Conservation (phyloP, 2,797 vertebrate genomes). For the Chelonia mydas region DNA sequence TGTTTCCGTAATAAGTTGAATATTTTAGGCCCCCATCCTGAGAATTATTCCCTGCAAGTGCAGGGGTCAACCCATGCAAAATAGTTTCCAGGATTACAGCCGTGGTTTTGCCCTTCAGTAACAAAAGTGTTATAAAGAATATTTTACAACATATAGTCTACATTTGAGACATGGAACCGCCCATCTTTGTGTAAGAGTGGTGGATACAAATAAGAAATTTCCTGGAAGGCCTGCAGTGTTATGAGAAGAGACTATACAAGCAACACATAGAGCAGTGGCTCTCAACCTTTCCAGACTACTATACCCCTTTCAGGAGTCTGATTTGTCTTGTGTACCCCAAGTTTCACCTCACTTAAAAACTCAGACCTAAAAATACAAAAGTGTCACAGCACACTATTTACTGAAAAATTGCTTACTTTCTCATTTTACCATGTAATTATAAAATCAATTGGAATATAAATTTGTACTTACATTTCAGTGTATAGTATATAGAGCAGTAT, state of each 20-base stretch:
- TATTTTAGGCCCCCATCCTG: not conserved
- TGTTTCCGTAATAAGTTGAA: not conserved
- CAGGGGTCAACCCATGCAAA: not conserved
- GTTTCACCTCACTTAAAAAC: no score
- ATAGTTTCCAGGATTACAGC: not conserved
- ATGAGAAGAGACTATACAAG: not conserved
- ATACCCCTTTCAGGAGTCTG: no score
- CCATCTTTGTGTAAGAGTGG: not conserved
- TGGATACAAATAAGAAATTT: not conserved
- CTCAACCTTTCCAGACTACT: no score
- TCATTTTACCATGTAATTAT: no score
- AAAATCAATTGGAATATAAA: no score
- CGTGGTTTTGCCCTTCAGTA: not conserved
- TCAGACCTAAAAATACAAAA: no score
- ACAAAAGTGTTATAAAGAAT: not conserved
- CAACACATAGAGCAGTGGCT: not conserved
- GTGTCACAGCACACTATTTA: no score
- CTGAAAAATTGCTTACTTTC: no score
- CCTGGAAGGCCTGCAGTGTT: not conserved
- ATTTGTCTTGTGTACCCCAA: no score
- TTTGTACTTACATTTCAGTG: no score
- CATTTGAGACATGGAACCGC: fast-evolving
- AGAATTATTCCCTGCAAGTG: not conserved
- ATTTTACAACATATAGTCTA: not conserved
- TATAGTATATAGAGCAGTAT: no score